A percentile compares a stretch with the other conserved stretches of the same genome.
Conservation (phyloP, 2,888 invertebrate genomes). For the Drosophila lutescens region DNA sequence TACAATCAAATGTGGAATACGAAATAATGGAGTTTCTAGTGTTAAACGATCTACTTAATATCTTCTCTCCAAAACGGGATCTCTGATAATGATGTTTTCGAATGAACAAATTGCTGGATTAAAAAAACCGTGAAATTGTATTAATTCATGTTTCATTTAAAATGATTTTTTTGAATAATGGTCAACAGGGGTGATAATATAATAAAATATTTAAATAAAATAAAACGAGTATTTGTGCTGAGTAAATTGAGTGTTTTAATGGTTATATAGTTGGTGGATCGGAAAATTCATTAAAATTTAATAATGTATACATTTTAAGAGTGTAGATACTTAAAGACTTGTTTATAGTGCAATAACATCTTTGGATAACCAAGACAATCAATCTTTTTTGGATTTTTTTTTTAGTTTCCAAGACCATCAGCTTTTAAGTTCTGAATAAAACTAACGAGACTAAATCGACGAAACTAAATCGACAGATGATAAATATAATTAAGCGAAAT, state of each 20-base stretch:
- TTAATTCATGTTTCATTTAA: conserved; percentile 1
- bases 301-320: too few relatives aligned
- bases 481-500: background rate
- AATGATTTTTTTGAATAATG: conserved; percentile 2
- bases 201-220: conserved; percentile 29
- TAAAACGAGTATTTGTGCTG: conserved; percentile 24
- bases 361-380: too few relatives aligned
- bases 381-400: too few relatives aligned
- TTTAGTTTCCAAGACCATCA: too few relatives aligned
- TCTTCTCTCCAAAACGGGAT: conserved; percentile 11
- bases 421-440: too few relatives aligned
- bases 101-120: background rate
- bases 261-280: too few relatives aligned
- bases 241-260: background rate
- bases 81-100: conserved; percentile 11
- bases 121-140: conserved; percentile 8
- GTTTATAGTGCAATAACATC: too few relatives aligned
- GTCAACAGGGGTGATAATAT: conserved; percentile 8
- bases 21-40: background rate
- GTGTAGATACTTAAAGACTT: too few relatives aligned
- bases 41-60: background rate
- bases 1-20: background rate
- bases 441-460: too few relatives aligned
- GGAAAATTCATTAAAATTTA: too few relatives aligned
- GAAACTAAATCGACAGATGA: background rate